These are phyloP conservation scores for Sinocyclocheilus anshuiensis DNA, from an alignment of 2,113 vertebrate genomes.

Conservation along the genomic window DNA sequence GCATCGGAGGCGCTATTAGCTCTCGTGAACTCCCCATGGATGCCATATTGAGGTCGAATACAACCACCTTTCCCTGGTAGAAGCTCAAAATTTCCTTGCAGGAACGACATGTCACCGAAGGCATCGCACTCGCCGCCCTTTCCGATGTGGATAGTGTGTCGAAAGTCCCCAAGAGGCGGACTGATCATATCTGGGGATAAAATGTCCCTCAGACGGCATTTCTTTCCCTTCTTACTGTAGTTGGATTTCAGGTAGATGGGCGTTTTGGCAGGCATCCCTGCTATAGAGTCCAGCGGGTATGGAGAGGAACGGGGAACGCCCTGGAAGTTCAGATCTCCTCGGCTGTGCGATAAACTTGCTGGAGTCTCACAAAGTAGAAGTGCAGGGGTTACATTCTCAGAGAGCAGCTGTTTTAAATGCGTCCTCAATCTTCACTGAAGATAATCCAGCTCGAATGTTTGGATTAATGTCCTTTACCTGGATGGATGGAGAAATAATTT, in stretches of 20 bases:
- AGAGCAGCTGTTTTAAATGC: slow-evolving; percentile 45
- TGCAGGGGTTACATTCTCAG: slow-evolving; percentile 76
- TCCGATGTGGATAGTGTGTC: slow-evolving; percentile 97
- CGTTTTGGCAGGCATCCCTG: slow-evolving; percentile 94
- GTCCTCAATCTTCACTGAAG: slow-evolving; percentile 43
- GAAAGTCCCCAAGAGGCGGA: slow-evolving; percentile 95
- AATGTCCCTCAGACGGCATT: slow-evolving; percentile 93
- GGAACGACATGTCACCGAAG: slow-evolving; percentile 97
- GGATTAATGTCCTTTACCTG: slow-evolving; percentile 29
- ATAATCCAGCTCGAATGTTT: background rate
- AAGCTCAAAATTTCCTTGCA: slow-evolving; percentile 95
- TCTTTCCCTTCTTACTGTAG: slow-evolving; percentile 94
- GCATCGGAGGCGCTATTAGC: slow-evolving; percentile 95
- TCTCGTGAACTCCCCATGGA: slow-evolving; percentile 85
- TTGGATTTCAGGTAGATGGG: slow-evolving; percentile 96
- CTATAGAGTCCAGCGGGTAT: slow-evolving; percentile 45
- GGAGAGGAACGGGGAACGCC: slow-evolving; percentile 14
- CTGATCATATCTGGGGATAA: slow-evolving; percentile 98
- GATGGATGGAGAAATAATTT: slow-evolving; percentile 14
- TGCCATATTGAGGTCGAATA: slow-evolving; percentile 73
- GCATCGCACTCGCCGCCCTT: slow-evolving; percentile 92
- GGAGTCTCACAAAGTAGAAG: slow-evolving; percentile 28
- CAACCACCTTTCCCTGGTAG: slow-evolving; percentile 85
- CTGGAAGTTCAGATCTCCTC: slow-evolving; percentile 11
- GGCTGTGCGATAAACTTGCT: slow-evolving; percentile 38